Percentiles rank a stretch among this genome's conserved stretches.
Conservation (phyloP, 2,888 invertebrate genomes). For the Philonicus albiceps region DNA sequence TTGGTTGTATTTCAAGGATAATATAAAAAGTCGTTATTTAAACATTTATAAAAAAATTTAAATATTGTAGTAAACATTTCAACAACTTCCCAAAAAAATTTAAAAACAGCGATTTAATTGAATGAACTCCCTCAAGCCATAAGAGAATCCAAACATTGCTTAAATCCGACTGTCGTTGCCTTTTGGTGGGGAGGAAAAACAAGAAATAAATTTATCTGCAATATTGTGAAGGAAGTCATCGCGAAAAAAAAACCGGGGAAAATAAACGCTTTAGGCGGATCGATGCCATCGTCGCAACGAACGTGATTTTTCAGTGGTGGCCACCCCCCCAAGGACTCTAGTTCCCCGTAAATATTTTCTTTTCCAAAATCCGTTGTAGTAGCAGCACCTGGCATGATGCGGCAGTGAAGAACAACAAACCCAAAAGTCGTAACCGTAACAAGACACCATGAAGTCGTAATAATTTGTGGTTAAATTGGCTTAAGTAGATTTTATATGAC, state of each 20-base stretch:
- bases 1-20: no score
- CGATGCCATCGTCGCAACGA: background rate
- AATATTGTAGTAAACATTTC: no score
- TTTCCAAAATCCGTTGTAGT: background rate
- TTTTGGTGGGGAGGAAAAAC: background rate
- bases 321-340: background rate
- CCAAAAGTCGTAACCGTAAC: constrained; percentile 16
- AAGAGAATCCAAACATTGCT: background rate
- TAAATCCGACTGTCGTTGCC: background rate
- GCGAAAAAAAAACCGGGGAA: background rate
- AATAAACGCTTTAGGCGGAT: background rate
- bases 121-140: no score
- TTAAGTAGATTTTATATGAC: constrained; percentile 39
- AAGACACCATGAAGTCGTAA: constrained; percentile 38
- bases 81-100: no score
- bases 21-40: no score
- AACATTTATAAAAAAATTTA: no score
- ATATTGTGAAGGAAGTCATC: background rate
- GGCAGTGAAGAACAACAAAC: background rate
- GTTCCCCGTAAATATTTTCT: background rate
- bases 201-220: background rate
- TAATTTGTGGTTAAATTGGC: constrained; percentile 46
- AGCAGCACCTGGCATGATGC: background rate
- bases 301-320: background rate
- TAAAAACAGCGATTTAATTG: no score